Conservation (phyloP, 1,140 invertebrate species). For the Helicoverpa zea region DNA sequence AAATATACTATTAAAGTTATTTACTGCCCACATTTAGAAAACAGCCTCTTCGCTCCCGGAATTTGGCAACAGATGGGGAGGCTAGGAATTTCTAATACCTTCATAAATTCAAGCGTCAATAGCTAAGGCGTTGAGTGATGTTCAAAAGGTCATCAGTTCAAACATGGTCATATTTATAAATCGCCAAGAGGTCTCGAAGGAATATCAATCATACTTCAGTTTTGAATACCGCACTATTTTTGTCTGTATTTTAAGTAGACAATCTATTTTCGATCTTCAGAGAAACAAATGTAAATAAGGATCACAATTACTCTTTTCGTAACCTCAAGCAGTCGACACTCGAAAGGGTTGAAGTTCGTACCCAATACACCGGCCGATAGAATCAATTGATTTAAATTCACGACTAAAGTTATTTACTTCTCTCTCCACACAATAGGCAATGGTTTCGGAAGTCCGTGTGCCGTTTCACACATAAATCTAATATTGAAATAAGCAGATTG, state of each 20-base stretch:
- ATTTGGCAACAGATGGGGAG: slow-evolving; percentile 34
- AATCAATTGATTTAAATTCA: slow-evolving; percentile 42
- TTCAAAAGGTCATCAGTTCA: slow-evolving; percentile 20
- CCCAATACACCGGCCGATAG: slow-evolving; percentile 3
- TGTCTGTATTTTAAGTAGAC: too few relatives aligned
- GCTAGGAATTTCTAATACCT: slow-evolving; percentile 39
- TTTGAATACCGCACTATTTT: too few relatives aligned
- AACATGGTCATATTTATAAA: slow-evolving; percentile 25
- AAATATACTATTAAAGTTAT: slow-evolving; percentile 48
- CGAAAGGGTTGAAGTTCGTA: slow-evolving; percentile 14
- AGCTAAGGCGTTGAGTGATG: slow-evolving; percentile 27
- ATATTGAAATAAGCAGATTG: slow-evolving; percentile 33
- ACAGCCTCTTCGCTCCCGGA: slow-evolving; percentile 11
- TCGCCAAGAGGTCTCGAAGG: background rate
- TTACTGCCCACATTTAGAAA: slow-evolving; percentile 38
- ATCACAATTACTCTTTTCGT: slow-evolving; percentile 14
- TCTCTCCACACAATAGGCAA: slow-evolving; percentile 17
- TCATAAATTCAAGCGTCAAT: slow-evolving; percentile 38
- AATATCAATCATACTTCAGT: slow-evolving; percentile 14
- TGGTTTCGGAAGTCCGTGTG: slow-evolving; percentile 4
- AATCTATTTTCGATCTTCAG: background rate
- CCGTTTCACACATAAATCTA: slow-evolving; percentile 23
- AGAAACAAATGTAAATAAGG: slow-evolving; percentile 15
- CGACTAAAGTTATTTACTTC: slow-evolving; percentile 35
- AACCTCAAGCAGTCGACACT: slow-evolving; percentile 3